phyloP scores from a whole-genome alignment of 2,113 vertebrate genomes.

The Porphyrio hochstetteri region DNA sequence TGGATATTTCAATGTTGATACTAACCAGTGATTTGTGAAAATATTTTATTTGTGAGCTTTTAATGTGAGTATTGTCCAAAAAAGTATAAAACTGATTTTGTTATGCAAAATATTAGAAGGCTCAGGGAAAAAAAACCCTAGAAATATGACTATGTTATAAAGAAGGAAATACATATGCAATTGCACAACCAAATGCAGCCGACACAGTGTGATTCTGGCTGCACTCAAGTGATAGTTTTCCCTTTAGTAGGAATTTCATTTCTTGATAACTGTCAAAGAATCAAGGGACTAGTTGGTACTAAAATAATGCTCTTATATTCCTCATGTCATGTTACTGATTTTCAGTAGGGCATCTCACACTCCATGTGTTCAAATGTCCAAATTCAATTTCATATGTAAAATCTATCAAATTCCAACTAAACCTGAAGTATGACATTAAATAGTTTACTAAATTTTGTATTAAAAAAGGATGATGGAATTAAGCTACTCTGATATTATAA shows the following conservation, averaged over 20 bases:
- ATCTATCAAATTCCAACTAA: neutral
- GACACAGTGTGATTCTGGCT: neutral
- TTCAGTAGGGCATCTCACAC: neutral
- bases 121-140: accelerated
- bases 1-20: neutral
- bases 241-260: neutral
- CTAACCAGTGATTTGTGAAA: neutral
- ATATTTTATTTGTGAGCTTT: neutral
- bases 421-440: neutral
- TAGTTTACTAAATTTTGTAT: neutral
- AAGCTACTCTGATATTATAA: neutral
- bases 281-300: neutral
- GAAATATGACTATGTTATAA: neutral
- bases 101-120: neutral
- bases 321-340: neutral
- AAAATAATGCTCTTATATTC: neutral
- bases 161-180: neutral
- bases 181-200: neutral
- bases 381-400: neutral
- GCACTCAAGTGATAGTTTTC: neutral
- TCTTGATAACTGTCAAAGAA: neutral
- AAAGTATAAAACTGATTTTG: neutral
- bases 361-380: neutral
- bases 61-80: neutral
- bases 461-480: neutral